phyloP scores from a whole-genome alignment of 1,140 invertebrate species.

The Leptonema lineaticorne region DNA sequence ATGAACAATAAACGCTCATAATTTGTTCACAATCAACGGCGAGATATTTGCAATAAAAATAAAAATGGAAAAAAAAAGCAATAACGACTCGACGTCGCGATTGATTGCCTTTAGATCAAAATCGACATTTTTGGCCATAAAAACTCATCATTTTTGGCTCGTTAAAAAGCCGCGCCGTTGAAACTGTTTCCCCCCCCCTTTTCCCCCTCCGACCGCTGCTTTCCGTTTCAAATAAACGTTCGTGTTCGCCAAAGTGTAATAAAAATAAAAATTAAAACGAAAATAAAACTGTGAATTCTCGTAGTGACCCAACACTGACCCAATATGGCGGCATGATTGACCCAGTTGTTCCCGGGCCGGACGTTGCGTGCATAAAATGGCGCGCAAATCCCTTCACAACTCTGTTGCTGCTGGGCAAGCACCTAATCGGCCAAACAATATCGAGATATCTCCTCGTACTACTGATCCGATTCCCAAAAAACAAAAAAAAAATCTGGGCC shows the following conservation, averaged over 20 bases:
- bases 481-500: conserved; percentile 8
- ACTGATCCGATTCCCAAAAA: background rate
- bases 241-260: background rate
- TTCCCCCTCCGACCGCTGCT: no score
- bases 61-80: background rate
- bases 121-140: background rate
- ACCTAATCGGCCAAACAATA: conserved; percentile 24
- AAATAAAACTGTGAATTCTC: background rate
- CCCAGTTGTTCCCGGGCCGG: conserved; percentile 24
- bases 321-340: conserved; percentile 6
- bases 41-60: background rate
- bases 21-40: background rate
- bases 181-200: no score
- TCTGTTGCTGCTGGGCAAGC: conserved; percentile 29
- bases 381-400: conserved; percentile 22
- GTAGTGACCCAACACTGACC: conserved; percentile 25
- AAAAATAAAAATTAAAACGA: background rate
- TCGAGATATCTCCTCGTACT: conserved; percentile 4
- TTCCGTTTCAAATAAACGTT: no score
- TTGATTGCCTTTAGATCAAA: background rate
- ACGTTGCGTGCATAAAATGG: conserved; percentile 31
- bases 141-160: background rate
- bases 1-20: background rate
- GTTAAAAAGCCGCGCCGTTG: no score
- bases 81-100: background rate